Conservation (phyloP, 2,113 vertebrate species). For the Apteryx mantelli region DNA sequence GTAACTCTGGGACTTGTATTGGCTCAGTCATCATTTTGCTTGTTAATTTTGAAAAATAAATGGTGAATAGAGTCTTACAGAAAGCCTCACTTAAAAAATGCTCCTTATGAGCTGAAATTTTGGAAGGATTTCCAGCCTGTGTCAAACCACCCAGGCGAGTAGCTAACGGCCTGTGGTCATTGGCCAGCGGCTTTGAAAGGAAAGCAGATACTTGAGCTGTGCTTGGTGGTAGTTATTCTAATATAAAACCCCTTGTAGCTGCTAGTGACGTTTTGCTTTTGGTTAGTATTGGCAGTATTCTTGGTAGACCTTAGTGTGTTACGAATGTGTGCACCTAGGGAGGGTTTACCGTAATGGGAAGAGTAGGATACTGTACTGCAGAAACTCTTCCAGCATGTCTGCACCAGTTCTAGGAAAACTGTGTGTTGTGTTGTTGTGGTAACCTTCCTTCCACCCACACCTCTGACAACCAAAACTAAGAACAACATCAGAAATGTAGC, state of each 20-base stretch:
- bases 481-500: not conserved
- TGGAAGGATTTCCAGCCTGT: not conserved
- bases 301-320: not conserved
- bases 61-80: not conserved
- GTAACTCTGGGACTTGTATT: not conserved
- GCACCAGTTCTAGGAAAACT: not conserved
- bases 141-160: not conserved
- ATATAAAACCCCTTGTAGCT: not conserved
- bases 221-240: too few relatives aligned
- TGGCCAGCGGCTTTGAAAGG: not conserved
- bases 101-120: not conserved
- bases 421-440: accelerated
- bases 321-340: too few relatives aligned
- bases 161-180: not conserved
- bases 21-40: not conserved
- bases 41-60: constrained; percentile 54
- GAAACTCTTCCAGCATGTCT: not conserved
- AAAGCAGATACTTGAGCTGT: not conserved
- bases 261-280: not conserved
- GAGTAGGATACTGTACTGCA: not conserved
- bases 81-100: not conserved
- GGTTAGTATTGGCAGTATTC: not conserved
- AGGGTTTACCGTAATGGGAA: not conserved
- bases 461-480: not conserved
- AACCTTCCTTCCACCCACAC: not conserved